Conservation (phyloP, 2,888 invertebrate species). For the Chloroclystis v-ata region DNA sequence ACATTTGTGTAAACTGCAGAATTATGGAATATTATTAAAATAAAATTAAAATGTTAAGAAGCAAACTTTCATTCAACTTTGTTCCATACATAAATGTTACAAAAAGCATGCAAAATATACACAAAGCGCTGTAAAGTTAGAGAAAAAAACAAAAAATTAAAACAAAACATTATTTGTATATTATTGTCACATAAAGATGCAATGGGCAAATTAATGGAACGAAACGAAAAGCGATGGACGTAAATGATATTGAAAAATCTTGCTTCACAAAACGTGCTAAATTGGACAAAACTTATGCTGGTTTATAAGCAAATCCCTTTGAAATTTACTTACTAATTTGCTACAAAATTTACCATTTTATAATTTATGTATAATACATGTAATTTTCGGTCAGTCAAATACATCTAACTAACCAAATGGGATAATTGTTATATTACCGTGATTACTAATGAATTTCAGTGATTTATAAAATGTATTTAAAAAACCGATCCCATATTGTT, state of each 20-base stretch:
- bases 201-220: conserved; percentile 19
- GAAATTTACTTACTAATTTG: no score
- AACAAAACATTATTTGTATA: conserved; percentile 10
- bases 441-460: no score
- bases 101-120: conserved; percentile 38
- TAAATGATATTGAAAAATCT: conserved; percentile 23
- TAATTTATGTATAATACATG: no score
- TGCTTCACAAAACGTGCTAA: conserved; percentile 40
- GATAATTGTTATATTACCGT: no score
- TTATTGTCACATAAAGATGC: conserved; percentile 12
- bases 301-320: conserved; percentile 4
- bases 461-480: no score
- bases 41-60: background rate
- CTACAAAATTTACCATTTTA: no score
- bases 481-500: no score
- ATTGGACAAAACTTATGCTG: conserved; percentile 24
- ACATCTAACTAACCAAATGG: no score
- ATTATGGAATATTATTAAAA: no score
- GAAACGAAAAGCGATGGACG: conserved; percentile 35
- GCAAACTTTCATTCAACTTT: no score
- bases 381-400: no score
- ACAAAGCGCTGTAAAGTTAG: conserved; percentile 31
- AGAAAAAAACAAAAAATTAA: conserved; percentile 26
- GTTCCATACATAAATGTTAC: conserved; percentile 31
- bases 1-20: background rate